phyloP scores from a whole-genome alignment of 2,797 vertebrate species.

The Ispidina lecontei region DNA sequence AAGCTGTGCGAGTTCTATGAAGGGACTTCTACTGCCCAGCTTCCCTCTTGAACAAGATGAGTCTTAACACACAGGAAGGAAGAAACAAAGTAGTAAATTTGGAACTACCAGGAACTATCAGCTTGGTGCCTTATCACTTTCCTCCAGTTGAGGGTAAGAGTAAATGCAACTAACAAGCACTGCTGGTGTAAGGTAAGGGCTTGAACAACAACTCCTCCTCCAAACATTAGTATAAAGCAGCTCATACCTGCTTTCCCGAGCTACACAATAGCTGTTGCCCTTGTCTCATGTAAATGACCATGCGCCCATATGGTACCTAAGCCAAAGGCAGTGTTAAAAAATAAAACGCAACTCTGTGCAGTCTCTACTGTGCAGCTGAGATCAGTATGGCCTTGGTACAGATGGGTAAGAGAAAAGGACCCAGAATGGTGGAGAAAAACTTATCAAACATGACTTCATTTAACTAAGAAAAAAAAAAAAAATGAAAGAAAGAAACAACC shows the following conservation, averaged over 20 bases:
- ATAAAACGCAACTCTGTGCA: not conserved
- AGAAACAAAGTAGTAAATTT: not conserved
- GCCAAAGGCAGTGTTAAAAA: not conserved
- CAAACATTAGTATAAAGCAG: not conserved
- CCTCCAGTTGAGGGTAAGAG: not conserved
- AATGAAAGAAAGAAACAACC: accelerated
- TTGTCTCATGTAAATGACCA: not conserved
- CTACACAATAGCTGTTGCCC: not conserved
- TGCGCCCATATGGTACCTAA: accelerated
- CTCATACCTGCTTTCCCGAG: not conserved
- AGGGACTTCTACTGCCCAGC: not conserved
- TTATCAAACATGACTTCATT: too few species aligned
- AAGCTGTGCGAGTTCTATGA: not conserved
- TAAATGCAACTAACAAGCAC: not conserved
- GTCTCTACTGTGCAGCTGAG: not conserved
- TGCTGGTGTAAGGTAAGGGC: not conserved
- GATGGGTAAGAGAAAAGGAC: not conserved
- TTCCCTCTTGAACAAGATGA: not conserved
- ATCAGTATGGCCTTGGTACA: not conserved
- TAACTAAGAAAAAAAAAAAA: too few species aligned
- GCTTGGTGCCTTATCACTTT: not conserved
- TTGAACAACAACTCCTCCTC: not conserved
- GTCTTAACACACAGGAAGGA: not conserved
- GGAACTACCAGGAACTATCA: not conserved
- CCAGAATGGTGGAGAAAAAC: not conserved